Conservation (phyloP, 2,888 invertebrate species). For the Nysson spinosus region DNA sequence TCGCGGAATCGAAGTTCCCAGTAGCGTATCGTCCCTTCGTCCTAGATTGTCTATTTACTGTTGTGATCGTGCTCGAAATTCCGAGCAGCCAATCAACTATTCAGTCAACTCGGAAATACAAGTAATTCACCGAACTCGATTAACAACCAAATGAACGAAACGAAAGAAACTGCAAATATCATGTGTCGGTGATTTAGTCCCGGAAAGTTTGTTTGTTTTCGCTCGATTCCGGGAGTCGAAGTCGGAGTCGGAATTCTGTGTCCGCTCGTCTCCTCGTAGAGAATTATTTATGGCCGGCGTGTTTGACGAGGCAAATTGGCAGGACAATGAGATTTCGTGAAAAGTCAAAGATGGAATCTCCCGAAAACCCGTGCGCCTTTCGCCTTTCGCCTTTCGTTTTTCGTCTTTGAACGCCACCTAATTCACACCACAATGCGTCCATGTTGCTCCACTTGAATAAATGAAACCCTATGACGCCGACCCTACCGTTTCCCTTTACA, state of each 20-base stretch:
- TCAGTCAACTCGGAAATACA: too few species aligned
- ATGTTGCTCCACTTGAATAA: constrained; percentile 69
- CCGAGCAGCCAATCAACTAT: constrained; percentile 25
- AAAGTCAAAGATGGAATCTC: constrained; percentile 35
- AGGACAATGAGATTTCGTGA: constrained; percentile 35
- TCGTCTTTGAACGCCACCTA: too few species aligned
- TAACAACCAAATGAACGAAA: too few species aligned
- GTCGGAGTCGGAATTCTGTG: too few species aligned
- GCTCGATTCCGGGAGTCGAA: neutral
- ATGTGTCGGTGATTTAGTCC: too few species aligned
- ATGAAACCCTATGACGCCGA: constrained; percentile 38
- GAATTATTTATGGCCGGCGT: constrained; percentile 40
- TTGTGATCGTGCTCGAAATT: constrained; percentile 45
- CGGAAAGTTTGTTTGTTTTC: constrained; percentile 36
- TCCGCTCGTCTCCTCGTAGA: constrained; percentile 1
- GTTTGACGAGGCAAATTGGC: constrained; percentile 6
- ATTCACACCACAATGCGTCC: neutral
- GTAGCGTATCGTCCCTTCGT: constrained; percentile 18
- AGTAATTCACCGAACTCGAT: too few species aligned
- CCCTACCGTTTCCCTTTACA: constrained; percentile 7
- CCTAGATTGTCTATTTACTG: constrained; percentile 48
- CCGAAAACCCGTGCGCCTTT: constrained; percentile 11
- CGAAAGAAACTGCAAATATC: too few species aligned
- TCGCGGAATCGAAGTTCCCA: constrained; percentile 2
- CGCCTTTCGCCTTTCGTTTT: too few species aligned